Conservation (phyloP, 1,140 invertebrate genomes). For the Sminthurides bifidus region DNA sequence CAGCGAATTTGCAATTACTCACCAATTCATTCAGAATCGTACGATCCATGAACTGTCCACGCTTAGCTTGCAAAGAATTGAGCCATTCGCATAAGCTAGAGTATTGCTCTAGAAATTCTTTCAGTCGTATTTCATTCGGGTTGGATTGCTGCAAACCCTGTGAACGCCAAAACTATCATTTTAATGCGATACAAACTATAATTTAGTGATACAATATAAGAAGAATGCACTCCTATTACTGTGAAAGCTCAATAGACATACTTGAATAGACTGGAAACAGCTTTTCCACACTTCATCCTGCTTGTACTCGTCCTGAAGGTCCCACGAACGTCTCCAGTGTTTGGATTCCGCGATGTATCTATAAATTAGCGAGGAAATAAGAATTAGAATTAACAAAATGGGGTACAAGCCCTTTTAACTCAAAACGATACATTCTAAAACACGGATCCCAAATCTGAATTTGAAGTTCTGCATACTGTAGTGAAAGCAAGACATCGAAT, state of each 20-base stretch:
- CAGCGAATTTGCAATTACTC: too few relatives aligned
- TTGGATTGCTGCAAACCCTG: conserved; percentile 19
- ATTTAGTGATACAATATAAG: too few relatives aligned
- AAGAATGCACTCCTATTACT: too few relatives aligned
- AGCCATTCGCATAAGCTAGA: conserved; percentile 23
- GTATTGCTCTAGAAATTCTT: conserved; percentile 26
- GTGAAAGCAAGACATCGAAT: too few relatives aligned
- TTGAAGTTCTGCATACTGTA: too few relatives aligned
- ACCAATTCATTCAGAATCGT: conserved; percentile 13
- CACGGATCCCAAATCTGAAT: too few relatives aligned
- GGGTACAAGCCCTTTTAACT: too few relatives aligned
- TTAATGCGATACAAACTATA: too few relatives aligned
- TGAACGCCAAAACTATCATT: too few relatives aligned
- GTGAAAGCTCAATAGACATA: background rate
- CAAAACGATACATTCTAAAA: too few relatives aligned
- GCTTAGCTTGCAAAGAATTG: conserved; percentile 21
- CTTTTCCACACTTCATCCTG: conserved; percentile 26
- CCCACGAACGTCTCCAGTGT: conserved; percentile 29
- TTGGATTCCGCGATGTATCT: conserved; percentile 23
- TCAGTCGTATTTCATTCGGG: conserved; percentile 16
- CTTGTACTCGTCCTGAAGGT: conserved; percentile 20
- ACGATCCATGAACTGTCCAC: conserved; percentile 19
- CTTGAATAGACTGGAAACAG: conserved; percentile 28
- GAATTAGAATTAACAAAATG: background rate
- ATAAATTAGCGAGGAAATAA: background rate